Evolutionary conservation across 2,797 vertebrate species (phyloP).

Genomic region (Anas acuta): DNA sequence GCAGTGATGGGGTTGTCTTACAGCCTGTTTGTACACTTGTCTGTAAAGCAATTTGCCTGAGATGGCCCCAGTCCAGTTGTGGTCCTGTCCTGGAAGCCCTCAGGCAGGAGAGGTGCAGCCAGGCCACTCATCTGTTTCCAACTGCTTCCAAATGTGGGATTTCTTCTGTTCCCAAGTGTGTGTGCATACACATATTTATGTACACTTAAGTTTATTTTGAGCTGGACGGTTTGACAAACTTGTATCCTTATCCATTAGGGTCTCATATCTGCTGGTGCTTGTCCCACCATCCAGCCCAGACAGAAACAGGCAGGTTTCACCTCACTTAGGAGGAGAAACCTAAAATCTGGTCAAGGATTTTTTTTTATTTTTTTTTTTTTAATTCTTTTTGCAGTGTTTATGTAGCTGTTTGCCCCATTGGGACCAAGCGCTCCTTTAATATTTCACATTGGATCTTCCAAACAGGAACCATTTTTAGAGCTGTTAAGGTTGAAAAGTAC

Average conservation of each 20-base stretch:
- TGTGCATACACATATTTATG: neutral
- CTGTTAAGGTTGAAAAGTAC: neutral
- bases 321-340: neutral
- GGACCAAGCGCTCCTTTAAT: neutral
- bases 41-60: neutral
- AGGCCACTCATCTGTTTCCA: neutral
- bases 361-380: neutral
- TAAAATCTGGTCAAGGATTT: neutral
- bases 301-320: neutral
- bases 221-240: neutral
- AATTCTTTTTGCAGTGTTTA: neutral
- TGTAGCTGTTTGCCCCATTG: rapidly evolving
- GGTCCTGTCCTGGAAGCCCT: neutral
- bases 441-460: neutral
- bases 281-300: neutral
- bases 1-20: neutral
- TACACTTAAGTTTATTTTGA: neutral
- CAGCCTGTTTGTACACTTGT: neutral
- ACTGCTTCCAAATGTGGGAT: neutral
- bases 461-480: neutral
- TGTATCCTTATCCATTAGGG: neutral
- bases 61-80: neutral
- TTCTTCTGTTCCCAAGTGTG: neutral
- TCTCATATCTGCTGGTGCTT: neutral
- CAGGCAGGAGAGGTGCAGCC: neutral